Evolutionary conservation across 1,140 invertebrate genomes (phyloP).

Genomic region (Drosophila takahashii): DNA sequence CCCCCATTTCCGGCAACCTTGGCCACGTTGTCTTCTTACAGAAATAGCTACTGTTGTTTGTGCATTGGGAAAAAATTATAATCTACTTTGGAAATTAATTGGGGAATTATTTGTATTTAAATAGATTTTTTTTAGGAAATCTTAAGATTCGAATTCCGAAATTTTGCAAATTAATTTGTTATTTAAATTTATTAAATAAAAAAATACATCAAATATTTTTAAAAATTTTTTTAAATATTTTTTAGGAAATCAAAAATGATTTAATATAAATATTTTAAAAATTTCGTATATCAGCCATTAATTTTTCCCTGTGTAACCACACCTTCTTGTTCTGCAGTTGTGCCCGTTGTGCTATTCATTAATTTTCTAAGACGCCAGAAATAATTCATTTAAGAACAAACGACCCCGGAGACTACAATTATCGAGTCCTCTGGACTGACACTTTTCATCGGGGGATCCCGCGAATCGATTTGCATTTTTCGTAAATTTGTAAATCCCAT

Average conservation of each 20-base stretch:
- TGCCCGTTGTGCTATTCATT: conserved; percentile 74
- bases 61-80: conserved; percentile 6
- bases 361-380: conserved; percentile 80
- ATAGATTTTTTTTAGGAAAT: no score
- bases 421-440: conserved; percentile 30
- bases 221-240: no score
- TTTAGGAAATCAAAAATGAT: no score
- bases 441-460: conserved; percentile 21
- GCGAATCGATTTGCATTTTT: conserved; percentile 53
- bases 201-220: no score
- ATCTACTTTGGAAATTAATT: no score
- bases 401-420: conserved; percentile 26
- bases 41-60: conserved; percentile 15
- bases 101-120: no score
- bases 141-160: no score
- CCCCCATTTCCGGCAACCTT: conserved; percentile 23
- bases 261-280: no score
- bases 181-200: no score
- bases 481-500: conserved; percentile 27
- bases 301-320: conserved; percentile 19
- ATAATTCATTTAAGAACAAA: conserved; percentile 78
- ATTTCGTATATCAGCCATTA: no score
- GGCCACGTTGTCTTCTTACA: conserved; percentile 29
- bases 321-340: conserved; percentile 62
- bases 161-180: no score